phyloP scores from a whole-genome alignment of 2,113 vertebrate species.

The Lepus timidus region DNA sequence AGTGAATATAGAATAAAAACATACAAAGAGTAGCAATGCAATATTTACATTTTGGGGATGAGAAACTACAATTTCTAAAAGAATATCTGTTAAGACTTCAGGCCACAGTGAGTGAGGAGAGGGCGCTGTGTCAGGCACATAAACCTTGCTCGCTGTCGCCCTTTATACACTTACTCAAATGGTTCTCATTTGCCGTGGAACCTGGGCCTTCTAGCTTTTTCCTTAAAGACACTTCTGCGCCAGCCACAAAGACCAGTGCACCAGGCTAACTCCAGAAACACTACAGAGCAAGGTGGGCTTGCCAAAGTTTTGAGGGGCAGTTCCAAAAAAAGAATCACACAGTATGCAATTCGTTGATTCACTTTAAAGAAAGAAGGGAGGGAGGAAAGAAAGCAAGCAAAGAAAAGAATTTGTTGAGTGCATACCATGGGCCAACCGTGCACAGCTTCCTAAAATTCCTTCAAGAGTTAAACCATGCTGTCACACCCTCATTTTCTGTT shows the following conservation, averaged over 20 bases:
- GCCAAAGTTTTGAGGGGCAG: neutral
- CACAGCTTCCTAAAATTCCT: neutral
- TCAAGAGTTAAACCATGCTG: no score
- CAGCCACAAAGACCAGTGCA: neutral
- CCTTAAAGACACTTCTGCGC: fast-evolving
- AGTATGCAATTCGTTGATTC: neutral
- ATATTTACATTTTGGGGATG: neutral
- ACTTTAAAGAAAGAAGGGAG: neutral
- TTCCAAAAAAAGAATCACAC: neutral
- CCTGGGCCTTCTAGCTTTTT: neutral
- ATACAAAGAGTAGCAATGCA: neutral
- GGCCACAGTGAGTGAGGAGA: neutral
- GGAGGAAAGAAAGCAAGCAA: neutral
- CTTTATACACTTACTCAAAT: fast-evolving
- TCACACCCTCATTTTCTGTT: neutral
- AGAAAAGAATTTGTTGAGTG: neutral
- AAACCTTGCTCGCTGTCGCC: neutral
- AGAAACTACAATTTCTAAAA: neutral
- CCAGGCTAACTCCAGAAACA: neutral
- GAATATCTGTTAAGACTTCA: neutral
- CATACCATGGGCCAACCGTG: neutral
- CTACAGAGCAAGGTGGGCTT: neutral
- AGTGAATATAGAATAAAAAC: neutral
- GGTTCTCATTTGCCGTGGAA: fast-evolving
- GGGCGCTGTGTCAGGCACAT: no score